Evolutionary conservation across 2,888 invertebrate species (phyloP), one percentile per base, ranked within the genome.

Genomic region (Seira ritae): DNA sequence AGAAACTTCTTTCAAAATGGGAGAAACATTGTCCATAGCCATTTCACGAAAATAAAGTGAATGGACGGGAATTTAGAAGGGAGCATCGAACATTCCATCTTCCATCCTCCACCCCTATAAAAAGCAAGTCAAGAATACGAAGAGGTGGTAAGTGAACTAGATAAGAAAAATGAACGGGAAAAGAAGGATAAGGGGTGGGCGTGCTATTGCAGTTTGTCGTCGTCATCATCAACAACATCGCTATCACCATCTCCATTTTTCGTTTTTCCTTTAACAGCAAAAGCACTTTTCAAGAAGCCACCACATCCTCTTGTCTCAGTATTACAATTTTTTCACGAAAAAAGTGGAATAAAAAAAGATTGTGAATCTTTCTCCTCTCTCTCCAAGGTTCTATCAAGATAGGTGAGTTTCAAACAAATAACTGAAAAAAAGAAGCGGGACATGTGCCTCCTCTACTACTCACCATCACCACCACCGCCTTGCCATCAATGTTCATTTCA

Each of bases 161-260:
- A 81, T 69, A 80, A 69, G 46, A 42, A 42, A 81, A 85, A 76
- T 82, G 79, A 70, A 74, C 62, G 81, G 68, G 62, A 81, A 75
- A 75, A 74, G 67, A 76, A 73, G 74, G 75, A 82, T 78, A 74
- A 85, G 73, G 82, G 83, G 83, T 80, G 85, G 85, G 85, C 85
- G 85, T 85, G 82, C 83, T 83, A 69, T 67, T 85, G 75, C 85
- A 85, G 79, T 85, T 85, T 82, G 79, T 82, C 80, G 75, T 81
- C 70, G 80, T 81, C 80, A 81, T 81, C 80, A 65, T 80, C 42
- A 42, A 42, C 42, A 42, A 42, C 42, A 42, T 42, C 42, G 42
- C 42, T 42, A 42, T 42, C 42, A 42, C 42, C 42, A 42, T 42
- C 42, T 42, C 42, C 42, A 42, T 23, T 55, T 42, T 42, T 73